These are phyloP conservation scores for Leptobrachium leishanense DNA, from an alignment of 2,113 vertebrate species.

Conservation along the genomic window DNA sequence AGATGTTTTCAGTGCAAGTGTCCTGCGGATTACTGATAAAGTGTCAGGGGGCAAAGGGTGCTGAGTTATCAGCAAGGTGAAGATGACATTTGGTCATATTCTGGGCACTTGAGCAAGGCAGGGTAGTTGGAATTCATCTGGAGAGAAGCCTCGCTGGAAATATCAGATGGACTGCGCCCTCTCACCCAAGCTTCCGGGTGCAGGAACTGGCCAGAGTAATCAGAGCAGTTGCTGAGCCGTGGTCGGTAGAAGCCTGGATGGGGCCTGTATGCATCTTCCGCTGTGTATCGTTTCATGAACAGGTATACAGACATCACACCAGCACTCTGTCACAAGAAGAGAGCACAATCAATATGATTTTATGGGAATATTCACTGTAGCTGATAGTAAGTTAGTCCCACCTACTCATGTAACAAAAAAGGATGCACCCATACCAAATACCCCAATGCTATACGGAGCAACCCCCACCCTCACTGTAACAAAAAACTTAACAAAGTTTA, in stretches of 20 bases:
- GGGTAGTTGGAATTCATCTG: slow-evolving; percentile 89
- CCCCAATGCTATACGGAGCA: no score
- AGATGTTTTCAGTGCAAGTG: not conserved
- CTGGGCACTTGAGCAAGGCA: slow-evolving; percentile 85
- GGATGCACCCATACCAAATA: no score
- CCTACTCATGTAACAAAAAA: no score
- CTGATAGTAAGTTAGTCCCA: no score
- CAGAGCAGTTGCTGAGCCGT: slow-evolving; percentile 89
- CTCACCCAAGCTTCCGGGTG: slow-evolving; percentile 82
- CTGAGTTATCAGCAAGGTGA: slow-evolving; percentile 78
- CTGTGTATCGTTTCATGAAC: slow-evolving; percentile 90
- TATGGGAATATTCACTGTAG: no score
- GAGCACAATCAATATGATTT: no score
- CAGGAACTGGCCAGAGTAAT: slow-evolving; percentile 88
- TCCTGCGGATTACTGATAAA: not conserved
- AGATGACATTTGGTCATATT: slow-evolving; percentile 90
- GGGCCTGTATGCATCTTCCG: slow-evolving; percentile 84
- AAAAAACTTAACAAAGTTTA: no score
- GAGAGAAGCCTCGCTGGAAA: slow-evolving; percentile 86
- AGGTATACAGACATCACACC: slow-evolving; percentile 91
- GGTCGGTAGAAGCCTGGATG: slow-evolving; percentile 84
- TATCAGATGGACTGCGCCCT: slow-evolving; percentile 83
- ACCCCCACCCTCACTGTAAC: no score
- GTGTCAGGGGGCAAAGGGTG: not conserved
- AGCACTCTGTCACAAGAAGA: slow-evolving; percentile 68